Conservation (phyloP, 2,888 invertebrate species). For the Amphipyra berbera region DNA sequence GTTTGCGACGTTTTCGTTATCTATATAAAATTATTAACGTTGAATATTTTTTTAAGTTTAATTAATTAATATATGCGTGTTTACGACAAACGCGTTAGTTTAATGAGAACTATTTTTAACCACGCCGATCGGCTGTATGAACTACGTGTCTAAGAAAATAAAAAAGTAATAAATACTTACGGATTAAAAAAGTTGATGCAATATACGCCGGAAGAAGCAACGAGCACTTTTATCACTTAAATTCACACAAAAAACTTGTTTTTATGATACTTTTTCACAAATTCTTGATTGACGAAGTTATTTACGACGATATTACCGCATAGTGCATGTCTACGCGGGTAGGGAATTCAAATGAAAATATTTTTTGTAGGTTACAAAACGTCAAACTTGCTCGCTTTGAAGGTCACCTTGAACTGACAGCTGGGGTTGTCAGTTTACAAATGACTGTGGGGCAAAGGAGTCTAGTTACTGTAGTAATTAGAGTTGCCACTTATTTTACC, state of each 20-base stretch:
- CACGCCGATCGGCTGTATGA: constrained; percentile 65
- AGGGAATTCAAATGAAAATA: constrained; percentile 82
- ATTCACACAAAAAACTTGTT: constrained; percentile 74
- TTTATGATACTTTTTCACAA: constrained; percentile 63
- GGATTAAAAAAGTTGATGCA: constrained; percentile 59
- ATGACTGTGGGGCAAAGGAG: not conserved
- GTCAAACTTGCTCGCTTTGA: constrained; percentile 79
- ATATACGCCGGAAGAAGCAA: constrained; percentile 39
- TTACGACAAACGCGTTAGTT: constrained; percentile 18
- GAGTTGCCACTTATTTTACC: no score
- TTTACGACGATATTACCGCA: constrained; percentile 70
- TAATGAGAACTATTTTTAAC: constrained; percentile 72
- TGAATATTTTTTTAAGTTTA: constrained; percentile 1
- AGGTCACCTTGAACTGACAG: constrained; percentile 88
- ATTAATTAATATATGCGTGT: constrained; percentile 16
- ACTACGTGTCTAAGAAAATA: constrained; percentile 58
- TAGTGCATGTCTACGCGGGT: constrained; percentile 84
- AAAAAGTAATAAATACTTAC: constrained; percentile 73
- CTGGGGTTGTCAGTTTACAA: constrained; percentile 37
- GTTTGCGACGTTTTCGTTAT: not conserved
- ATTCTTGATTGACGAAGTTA: constrained; percentile 64
- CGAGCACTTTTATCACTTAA: constrained; percentile 77
- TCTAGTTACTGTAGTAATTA: not conserved
- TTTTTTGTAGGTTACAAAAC: constrained; percentile 76
- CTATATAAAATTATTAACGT: constrained; percentile 2